Conservation (phyloP, 2,888 invertebrate species). For the Ochropleura plecta region DNA sequence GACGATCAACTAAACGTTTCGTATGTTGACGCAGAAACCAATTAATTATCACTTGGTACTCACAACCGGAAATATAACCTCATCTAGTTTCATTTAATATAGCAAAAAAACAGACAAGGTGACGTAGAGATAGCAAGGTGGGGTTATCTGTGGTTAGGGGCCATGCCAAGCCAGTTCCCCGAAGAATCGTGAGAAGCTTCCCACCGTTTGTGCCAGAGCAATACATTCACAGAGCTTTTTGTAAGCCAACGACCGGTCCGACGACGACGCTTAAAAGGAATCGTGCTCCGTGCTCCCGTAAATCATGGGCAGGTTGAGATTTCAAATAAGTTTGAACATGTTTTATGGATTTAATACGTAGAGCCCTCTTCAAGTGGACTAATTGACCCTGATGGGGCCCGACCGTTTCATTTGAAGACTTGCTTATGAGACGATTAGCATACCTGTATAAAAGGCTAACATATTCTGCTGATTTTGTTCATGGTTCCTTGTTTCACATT, state of each 20-base stretch:
- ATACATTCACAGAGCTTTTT: conserved; percentile 74
- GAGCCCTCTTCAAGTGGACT: conserved; percentile 22
- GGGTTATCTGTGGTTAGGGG: conserved; percentile 50
- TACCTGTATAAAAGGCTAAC: conserved; percentile 3
- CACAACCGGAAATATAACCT: conserved; percentile 29
- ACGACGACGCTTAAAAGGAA: conserved; percentile 59
- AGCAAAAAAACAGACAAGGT: conserved; percentile 39
- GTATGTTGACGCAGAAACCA: neutral
- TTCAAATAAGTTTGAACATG: conserved; percentile 51
- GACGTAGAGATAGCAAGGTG: conserved; percentile 58
- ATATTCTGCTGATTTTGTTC: conserved; percentile 2
- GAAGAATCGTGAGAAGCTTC: conserved; percentile 82
- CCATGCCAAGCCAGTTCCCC: conserved; percentile 57
- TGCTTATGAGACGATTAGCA: conserved; percentile 23
- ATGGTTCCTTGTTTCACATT: conserved; percentile 10
- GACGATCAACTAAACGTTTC: neutral
- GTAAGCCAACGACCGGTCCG: conserved; percentile 67
- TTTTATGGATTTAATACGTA: conserved; percentile 49
- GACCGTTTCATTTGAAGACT: conserved; percentile 6
- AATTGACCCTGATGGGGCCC: conserved; percentile 41
- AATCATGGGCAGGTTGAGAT: conserved; percentile 58
- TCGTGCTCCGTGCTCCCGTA: conserved; percentile 46
- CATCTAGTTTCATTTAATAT: conserved; percentile 29
- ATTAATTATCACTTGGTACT: conserved; percentile 18
- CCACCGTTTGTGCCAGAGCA: conserved; percentile 77